Percentiles rank a stretch among this genome's conserved stretches.
Conservation (phyloP, 2,888 invertebrate genomes). For the Drosophila longiperda region DNA sequence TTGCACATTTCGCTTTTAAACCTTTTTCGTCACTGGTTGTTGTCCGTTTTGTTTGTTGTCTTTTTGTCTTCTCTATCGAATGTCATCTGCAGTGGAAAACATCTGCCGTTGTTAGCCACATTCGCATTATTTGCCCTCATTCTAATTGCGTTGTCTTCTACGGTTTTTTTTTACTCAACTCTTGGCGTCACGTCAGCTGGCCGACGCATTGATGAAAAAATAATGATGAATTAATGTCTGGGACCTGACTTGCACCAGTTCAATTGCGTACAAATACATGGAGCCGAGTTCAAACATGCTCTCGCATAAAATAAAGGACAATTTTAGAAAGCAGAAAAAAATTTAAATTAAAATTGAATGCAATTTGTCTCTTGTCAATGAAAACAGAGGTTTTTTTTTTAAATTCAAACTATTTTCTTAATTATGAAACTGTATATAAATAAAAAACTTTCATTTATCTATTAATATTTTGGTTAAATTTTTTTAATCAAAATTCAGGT, state of each 20-base stretch:
- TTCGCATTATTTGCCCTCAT: slow-evolving; percentile 28
- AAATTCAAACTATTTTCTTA: slow-evolving; percentile 14
- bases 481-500: neutral
- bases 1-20: neutral
- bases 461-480: neutral
- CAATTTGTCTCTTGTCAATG: slow-evolving; percentile 19
- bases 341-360: neutral
- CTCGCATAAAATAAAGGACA: slow-evolving; percentile 9
- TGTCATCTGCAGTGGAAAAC: slow-evolving; percentile 42
- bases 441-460: slow-evolving; percentile 8
- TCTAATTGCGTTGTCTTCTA: slow-evolving; percentile 47
- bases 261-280: slow-evolving; percentile 4
- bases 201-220: slow-evolving; percentile 39
- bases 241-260: slow-evolving; percentile 60
- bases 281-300: slow-evolving; percentile 33
- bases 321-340: slow-evolving; percentile 7
- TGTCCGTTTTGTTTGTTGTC: neutral
- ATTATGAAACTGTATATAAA: slow-evolving; percentile 11
- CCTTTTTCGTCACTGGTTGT: slow-evolving; percentile 11
- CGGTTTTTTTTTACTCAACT: slow-evolving; percentile 36
- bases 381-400: slow-evolving; percentile 30
- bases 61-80: slow-evolving; percentile 8
- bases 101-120: slow-evolving; percentile 42
- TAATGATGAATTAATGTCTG: slow-evolving; percentile 76
- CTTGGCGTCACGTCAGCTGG: slow-evolving; percentile 60